Conservation (phyloP, 2,113 vertebrate genomes). For the Bufo gargarizans region DNA sequence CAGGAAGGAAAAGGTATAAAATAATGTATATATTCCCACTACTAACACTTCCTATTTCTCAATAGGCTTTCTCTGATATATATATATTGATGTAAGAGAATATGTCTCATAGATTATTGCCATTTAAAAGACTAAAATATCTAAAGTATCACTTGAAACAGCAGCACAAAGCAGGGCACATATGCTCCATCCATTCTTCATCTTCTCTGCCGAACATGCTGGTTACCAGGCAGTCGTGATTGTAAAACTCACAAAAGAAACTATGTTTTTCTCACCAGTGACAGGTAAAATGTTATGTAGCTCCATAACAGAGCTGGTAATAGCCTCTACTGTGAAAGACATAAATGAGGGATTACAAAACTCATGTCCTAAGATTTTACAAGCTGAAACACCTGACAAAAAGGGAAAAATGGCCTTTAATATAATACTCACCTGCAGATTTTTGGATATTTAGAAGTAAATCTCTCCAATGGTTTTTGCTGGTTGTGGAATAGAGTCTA, state of each 20-base stretch:
- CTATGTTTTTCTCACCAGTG: slow-evolving; percentile 13
- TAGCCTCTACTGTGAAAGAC: slow-evolving; percentile 30
- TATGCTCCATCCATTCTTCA: neutral
- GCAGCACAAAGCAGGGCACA: neutral
- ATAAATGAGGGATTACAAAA: slow-evolving; percentile 34
- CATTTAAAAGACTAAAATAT: neutral
- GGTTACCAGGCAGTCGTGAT: neutral
- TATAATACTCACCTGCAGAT: neutral
- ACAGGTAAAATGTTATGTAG: slow-evolving; percentile 46
- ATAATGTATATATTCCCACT: neutral
- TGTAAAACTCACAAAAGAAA: slow-evolving; percentile 39
- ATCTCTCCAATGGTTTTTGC: neutral
- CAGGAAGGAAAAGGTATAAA: neutral
- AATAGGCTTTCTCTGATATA: neutral
- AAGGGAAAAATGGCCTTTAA: neutral
- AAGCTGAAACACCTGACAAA: slow-evolving; percentile 13
- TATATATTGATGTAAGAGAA: neutral
- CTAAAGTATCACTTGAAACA: neutral
- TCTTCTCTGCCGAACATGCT: neutral
- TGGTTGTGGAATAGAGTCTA: neutral
- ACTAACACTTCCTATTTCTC: neutral
- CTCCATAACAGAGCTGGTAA: slow-evolving; percentile 16
- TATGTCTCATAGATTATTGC: neutral
- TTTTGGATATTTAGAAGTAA: neutral
- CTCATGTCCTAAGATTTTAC: slow-evolving; percentile 26